Base-by-base conservation (phyloP, 2,797 vertebrate species). In the Ceryle rudis region DNA sequence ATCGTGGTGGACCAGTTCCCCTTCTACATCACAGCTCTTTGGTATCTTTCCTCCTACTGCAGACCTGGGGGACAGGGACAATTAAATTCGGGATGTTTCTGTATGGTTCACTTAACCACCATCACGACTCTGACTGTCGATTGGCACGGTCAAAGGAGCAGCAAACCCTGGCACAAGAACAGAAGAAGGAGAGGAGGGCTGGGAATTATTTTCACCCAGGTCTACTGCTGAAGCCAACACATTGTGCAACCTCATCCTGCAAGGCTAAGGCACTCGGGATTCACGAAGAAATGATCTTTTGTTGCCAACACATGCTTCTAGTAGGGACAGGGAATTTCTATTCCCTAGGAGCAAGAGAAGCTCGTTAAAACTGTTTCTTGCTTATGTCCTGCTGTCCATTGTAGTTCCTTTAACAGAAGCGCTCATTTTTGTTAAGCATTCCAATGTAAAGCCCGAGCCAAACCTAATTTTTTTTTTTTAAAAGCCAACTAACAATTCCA, bases 31-130 rank as follows among this genome's bases (percentile, higher is more conserved):
- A 2, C 42, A 74, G 37, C 20, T 72, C 21, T 10, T 74, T 0
- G 0, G 44, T 47, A 2, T 0, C 19, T 29, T 29, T 87, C 35
- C 31, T 86, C 31, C 23, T 60, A 47, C 33, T 0, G 4, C 39
- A 81, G 42, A n/a, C 23, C 20, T 9, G 4, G 31, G 33, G 8
- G 26, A 31, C 1, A 2, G 28, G 20, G 23, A 35, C 0, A 0
- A 31, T 25, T 72, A 22, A 35, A 25, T n/a, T 35, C 16, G 15
- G 52, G 19, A 18, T 10, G 12, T 35, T 66, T 75, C 41, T 58
- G 14, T 22, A 69, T 9, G 3, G 57, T 39, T 62, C 64, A 28
- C 20, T 54, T 20, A 3, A 3, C 47, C 10, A 29, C 29, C 54
- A 41, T 9, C 57, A 74, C 13, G 8, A 18, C 3, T 35, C 3